Evolutionary conservation across 1,140 invertebrate genomes (phyloP).

Genomic region (fruit fly (Drosophila melanogaster)): DNA sequence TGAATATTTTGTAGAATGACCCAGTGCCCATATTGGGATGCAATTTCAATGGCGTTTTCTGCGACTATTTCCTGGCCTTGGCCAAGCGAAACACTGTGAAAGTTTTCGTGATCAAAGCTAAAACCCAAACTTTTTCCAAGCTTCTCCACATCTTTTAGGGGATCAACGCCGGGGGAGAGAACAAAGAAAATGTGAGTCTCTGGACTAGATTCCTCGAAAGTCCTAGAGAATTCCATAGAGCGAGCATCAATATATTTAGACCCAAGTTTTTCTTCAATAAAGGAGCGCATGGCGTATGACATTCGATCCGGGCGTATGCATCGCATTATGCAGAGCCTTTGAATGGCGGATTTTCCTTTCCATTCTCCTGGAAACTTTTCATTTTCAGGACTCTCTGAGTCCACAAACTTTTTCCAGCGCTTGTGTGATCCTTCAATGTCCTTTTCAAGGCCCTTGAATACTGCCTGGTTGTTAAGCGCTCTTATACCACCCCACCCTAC

Average conservation of each 20-base stretch:
- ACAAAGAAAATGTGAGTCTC: slow-evolving; percentile 97
- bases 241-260: slow-evolving; percentile 92
- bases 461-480: slow-evolving; percentile 90
- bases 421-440: slow-evolving; percentile 97
- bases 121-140: slow-evolving; percentile 91
- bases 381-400: slow-evolving; percentile 95
- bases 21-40: slow-evolving; percentile 94
- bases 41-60: slow-evolving; percentile 92
- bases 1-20: slow-evolving; percentile 97
- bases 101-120: slow-evolving; percentile 91
- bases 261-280: slow-evolving; percentile 95
- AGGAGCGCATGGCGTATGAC: slow-evolving; percentile 87
- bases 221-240: slow-evolving; percentile 92
- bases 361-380: slow-evolving; percentile 98
- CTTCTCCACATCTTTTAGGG: slow-evolving; percentile 94
- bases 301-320: slow-evolving; percentile 95
- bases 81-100: slow-evolving; percentile 96
- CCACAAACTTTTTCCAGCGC: slow-evolving; percentile 96
- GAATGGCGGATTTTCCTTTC: slow-evolving; percentile 95
- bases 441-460: slow-evolving; percentile 94
- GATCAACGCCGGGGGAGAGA: slow-evolving; percentile 97
- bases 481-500: slow-evolving; percentile 95
- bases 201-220: slow-evolving; percentile 93
- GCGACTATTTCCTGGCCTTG: slow-evolving; percentile 97
- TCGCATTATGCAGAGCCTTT: slow-evolving; percentile 96